These are phyloP conservation scores for Phylloscopus whistleri DNA, from an alignment of 2,113 vertebrate species.

Conservation along the genomic window DNA sequence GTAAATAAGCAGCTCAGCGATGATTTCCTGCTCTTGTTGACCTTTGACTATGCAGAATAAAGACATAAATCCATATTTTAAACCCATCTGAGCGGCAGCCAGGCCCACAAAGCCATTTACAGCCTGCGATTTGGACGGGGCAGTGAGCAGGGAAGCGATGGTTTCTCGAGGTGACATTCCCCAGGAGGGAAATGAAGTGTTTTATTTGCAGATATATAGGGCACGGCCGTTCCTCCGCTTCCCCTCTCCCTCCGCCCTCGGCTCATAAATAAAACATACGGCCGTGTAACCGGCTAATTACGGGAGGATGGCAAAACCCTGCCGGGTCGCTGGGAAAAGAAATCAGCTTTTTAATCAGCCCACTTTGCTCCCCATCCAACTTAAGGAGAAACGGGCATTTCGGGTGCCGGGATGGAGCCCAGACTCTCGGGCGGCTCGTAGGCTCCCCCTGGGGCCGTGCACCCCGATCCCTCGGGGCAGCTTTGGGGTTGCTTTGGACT, in stretches of 20 bases:
- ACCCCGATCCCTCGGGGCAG: neutral
- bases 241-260: conserved; percentile 59
- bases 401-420: neutral
- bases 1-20: conserved; percentile 55
- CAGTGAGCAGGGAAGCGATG: conserved; percentile 62
- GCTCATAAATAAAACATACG: conserved; percentile 68
- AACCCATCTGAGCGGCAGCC: conserved; percentile 51
- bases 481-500: neutral
- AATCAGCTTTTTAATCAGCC: conserved; percentile 50
- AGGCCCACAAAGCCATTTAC: conserved; percentile 58
- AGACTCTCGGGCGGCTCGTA: neutral
- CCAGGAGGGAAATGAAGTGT: conserved; percentile 66
- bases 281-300: conserved; percentile 67
- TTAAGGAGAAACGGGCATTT: conserved; percentile 5
- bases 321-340: conserved; percentile 36
- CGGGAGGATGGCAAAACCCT: conserved; percentile 61
- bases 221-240: conserved; percentile 52
- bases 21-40: conserved; percentile 66
- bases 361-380: neutral
- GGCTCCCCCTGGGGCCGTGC: neutral
- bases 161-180: conserved; percentile 63
- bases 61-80: conserved; percentile 68
- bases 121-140: conserved; percentile 56
- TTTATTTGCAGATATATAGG: conserved; percentile 64
- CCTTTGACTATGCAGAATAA: conserved; percentile 69